A percentile compares a stretch with the other conserved stretches of the same genome.
phyloP scores from a whole-genome alignment of 2,113 vertebrate species.

The Pipa parva region DNA sequence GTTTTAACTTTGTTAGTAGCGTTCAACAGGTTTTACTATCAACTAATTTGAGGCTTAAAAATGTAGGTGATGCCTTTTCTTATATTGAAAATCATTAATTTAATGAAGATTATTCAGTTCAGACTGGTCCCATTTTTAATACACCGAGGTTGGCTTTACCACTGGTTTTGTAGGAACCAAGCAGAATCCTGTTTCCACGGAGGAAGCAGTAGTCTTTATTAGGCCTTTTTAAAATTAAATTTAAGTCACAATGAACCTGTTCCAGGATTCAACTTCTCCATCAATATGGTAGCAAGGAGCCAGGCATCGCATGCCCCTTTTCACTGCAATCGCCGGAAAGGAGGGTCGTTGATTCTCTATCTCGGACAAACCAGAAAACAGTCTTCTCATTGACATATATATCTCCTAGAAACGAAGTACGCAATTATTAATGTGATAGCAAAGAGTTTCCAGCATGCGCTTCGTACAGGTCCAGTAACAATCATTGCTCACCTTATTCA shows the following conservation, averaged over 20 bases:
- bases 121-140: too few relatives aligned
- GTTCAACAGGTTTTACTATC: too few relatives aligned
- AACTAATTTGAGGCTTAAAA: too few relatives aligned
- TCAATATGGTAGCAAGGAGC: constrained; percentile 12
- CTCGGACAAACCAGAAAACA: constrained; percentile 11
- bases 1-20: too few relatives aligned
- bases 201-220: neutral
- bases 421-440: neutral
- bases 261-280: neutral
- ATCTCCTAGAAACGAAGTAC: neutral
- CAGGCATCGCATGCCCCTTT: constrained; percentile 29
- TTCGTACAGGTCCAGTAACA: fast-evolving
- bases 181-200: too few relatives aligned
- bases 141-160: too few relatives aligned
- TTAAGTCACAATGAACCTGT: constrained; percentile 23
- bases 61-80: too few relatives aligned
- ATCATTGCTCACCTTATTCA: constrained; percentile 24
- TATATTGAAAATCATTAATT: too few relatives aligned
- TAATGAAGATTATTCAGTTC: too few relatives aligned
- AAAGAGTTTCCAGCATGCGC: fast-evolving
- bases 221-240: too few relatives aligned
- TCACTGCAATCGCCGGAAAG: fast-evolving
- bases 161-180: too few relatives aligned
- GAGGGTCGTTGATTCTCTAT: constrained; percentile 2
- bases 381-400: constrained; percentile 10